Evolutionary conservation across 2,888 invertebrate genomes (phyloP).

Genomic region (Idaea dimidiata): DNA sequence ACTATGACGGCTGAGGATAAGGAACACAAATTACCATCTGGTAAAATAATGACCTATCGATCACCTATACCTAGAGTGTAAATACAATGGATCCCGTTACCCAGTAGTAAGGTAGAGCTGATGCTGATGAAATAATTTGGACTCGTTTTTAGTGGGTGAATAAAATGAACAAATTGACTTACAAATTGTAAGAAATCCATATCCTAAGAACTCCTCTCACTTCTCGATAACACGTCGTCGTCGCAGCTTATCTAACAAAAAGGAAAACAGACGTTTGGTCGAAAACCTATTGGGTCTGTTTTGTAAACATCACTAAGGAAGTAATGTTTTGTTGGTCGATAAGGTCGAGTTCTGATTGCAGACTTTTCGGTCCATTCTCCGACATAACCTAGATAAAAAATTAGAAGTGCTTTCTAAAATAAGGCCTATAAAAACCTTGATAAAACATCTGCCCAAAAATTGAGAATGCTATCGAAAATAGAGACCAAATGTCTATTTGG

Average conservation of each 20-base stretch:
- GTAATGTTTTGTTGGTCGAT: background rate
- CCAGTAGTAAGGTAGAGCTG: no score
- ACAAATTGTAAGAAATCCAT: constrained; percentile 41
- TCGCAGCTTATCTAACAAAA: constrained; percentile 1
- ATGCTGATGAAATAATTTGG: background rate
- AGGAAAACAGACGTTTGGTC: background rate
- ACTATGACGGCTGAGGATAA: no score
- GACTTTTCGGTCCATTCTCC: background rate
- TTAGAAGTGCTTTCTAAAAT: no score
- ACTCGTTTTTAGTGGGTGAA: background rate
- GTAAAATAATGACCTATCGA: no score
- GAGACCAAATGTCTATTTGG: no score
- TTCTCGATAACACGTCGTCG: background rate
- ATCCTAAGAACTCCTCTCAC: constrained; percentile 13
- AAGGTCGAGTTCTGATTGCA: background rate
- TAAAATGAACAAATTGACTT: constrained; percentile 22
- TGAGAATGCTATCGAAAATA: no score
- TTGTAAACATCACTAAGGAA: constrained; percentile 33
- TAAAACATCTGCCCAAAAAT: no score
- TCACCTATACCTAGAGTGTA: no score
- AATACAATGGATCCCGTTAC: no score
- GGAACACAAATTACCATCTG: no score
- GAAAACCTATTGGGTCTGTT: constrained; percentile 24
- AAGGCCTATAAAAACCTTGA: no score
- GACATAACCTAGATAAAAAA: background rate